Evolutionary conservation across 1,140 invertebrate genomes (phyloP), one percentile per base, ranked within the genome.

Genomic region (Acromyrmex echinatior): DNA sequence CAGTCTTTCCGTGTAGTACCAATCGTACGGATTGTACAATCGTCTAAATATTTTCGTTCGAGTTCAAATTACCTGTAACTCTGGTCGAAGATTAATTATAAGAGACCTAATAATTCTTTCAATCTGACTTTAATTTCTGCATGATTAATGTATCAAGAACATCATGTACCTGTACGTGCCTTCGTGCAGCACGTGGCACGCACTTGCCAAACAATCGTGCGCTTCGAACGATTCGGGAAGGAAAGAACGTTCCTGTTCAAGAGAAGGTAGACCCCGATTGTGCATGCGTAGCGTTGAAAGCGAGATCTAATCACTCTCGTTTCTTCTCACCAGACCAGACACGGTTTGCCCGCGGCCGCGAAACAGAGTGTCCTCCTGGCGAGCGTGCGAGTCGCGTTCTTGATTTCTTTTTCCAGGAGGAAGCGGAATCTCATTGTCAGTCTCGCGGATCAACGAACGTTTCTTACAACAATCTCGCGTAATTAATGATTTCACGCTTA

Each of bases 231-330:
- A 58, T 58, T 73, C 31, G 16, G 56, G n/a, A 89, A 89, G 45
- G 56, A 58, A 49, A 81, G 49, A 56, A 56, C 58, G 25, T n/a
- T 60, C 18, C 4, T 12, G 12, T 28, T 4, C 35, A 35, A 66
- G 65, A 66, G 35, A 66, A 65, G 28, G 62, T 18, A 35, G 63
- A 66, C 31, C 56, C 56, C 21, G 35, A 10, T 78, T 21, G 25
- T 14, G 74, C 77, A 4, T 53, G 45, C 49, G 6, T 51, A 81
- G 49, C 56, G 58, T 77, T 21, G 76, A 89, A 74, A 89, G 70
- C 28, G 68, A 77, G 87, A 81, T 90, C 63, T 63, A 86, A 71
- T 89, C 63, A 68, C 58, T 76, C 73, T 68, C 45, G 68, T 80
- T 87, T 49, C 21, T 87, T 76, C 68, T 45, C 60, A 53, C 74